A percentile compares a stretch with the other conserved stretches of the same genome.
Conservation (phyloP, 2,888 invertebrate species). For the Anthrax anthrax region DNA sequence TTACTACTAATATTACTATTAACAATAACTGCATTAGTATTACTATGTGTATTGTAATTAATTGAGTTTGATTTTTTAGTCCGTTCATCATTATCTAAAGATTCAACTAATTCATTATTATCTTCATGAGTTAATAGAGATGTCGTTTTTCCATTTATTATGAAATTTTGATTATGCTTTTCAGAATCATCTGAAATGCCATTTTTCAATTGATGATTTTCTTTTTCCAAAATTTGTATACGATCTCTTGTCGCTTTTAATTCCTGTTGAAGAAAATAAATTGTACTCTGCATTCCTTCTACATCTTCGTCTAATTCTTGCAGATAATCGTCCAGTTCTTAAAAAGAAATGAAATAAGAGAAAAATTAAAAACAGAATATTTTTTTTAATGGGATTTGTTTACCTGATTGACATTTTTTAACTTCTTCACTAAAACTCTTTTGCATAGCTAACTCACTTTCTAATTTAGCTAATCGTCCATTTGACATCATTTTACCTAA, state of each 20-base stretch:
- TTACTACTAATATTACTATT: not conserved
- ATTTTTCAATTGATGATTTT: conserved; percentile 30
- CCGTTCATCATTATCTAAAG: conserved; percentile 11
- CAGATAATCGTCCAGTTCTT: conserved; percentile 88
- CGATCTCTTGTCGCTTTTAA: conserved; percentile 67
- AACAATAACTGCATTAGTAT: not conserved
- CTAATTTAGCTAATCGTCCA: conserved; percentile 86
- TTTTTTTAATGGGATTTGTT: conserved; percentile 14
- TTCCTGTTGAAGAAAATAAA: conserved; percentile 86
- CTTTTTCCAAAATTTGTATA: conserved; percentile 47
- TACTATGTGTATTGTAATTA: conserved; percentile 1
- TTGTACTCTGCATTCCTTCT: conserved; percentile 97
- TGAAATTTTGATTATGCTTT: conserved; percentile 1
- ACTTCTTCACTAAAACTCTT: conserved; percentile 94
- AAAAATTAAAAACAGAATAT: conserved; percentile 1
- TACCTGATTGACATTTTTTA: conserved; percentile 89
- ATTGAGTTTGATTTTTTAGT: conserved; percentile 8
- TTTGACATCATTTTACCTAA: conserved; percentile 90
- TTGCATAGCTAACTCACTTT: conserved; percentile 88
- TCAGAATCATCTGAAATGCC: conserved; percentile 3
- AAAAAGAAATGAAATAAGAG: conserved; percentile 8
- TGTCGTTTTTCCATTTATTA: conserved; percentile 9
- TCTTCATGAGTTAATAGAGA: too few relatives aligned
- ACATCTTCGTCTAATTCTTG: conserved; percentile 94
- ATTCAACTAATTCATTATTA: conserved; percentile 6